Evolutionary conservation across 2,888 invertebrate genomes (phyloP), one percentile per base, ranked within the genome.

Genomic region (Sinohyriopsis cumingii): DNA sequence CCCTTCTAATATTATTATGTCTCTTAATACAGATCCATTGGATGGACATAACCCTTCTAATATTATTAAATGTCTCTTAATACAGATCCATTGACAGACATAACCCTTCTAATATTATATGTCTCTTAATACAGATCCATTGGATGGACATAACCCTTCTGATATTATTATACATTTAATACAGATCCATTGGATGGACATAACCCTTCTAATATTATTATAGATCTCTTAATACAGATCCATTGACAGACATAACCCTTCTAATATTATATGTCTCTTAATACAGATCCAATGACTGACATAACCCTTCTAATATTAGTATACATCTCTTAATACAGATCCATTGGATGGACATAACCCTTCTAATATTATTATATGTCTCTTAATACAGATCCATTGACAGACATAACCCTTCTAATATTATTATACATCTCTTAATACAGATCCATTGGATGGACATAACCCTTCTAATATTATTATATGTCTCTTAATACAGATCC

Each of bases 171-270:
- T 28, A 28, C 5, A 6, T 28, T 25, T 57, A 25, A 81, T 80
- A n/a, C 82, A 90, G 95, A 96, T 89, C 95, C 96, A 2, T 98
- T 96, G 89, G 93, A 93, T 65, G 93, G 95, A 82, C 93, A 93
- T 84, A 96, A 98, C 92, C 95, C 95, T 28, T 28, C 5, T 5
- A 28, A 28, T 28, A 28, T 5, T 28, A 5, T 28, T 28, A 28
- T 60, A 4, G 55, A 3, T 60, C 20, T 55, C 60, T 25, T 57
- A 24, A 81, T 80, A n/a, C 82, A 89, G 95, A 96, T 89, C 95
- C 96, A 2, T 98, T 89, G 93, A 93, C 65, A 93, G 95, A 82
- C 93, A 93, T 84, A 96, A 98, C 92, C 95, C 95, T 60, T 28
- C 5, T 28, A 28, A 28, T 28, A 28, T 25, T 5, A 28, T 28